Evolutionary conservation across 2,797 vertebrate genomes (phyloP).

Genomic region (Choloepus didactylus): DNA sequence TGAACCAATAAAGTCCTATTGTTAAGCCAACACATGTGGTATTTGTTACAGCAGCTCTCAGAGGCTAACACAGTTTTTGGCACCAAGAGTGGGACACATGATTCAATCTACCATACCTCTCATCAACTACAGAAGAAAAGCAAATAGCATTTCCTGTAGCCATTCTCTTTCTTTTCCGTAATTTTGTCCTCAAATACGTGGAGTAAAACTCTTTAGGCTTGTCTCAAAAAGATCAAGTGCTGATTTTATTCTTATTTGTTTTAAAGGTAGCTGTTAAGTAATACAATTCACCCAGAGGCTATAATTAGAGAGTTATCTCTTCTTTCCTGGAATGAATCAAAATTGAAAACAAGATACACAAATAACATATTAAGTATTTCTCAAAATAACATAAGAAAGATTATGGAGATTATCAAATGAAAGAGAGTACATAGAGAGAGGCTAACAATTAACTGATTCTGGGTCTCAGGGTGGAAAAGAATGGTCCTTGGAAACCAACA

Average conservation of each 20-base stretch:
- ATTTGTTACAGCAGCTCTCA: too few species aligned
- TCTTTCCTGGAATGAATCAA: background rate
- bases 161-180: background rate
- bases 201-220: background rate
- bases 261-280: background rate
- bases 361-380: background rate
- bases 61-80: too few species aligned
- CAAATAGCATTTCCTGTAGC: background rate
- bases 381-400: background rate
- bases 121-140: background rate
- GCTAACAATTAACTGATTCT: background rate
- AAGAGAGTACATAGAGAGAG: background rate
- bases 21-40: too few species aligned
- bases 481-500: background rate
- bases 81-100: too few species aligned
- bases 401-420: background rate
- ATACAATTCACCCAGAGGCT: background rate
- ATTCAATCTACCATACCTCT: too few species aligned
- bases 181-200: background rate
- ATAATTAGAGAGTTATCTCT: background rate
- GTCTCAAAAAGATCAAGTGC: background rate
- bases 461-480: background rate
- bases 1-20: too few species aligned
- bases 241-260: conserved; percentile 17
- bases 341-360: background rate